Conservation (phyloP, 1,140 invertebrate species). For the Drosophila mojavensis region DNA sequence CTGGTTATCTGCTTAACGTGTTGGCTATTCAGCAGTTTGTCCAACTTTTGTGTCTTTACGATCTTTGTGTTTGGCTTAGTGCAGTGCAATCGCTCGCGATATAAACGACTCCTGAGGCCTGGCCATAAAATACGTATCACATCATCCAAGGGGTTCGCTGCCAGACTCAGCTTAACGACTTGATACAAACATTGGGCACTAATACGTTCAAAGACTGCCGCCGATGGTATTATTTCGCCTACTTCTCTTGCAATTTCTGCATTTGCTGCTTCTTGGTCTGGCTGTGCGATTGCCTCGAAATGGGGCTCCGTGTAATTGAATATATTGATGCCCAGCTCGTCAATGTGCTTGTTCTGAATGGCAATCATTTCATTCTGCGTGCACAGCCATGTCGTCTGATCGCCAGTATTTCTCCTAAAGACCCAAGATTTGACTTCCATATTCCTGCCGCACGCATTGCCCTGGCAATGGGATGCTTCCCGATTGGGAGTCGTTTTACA, state of each 20-base stretch:
- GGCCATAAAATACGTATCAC: neutral
- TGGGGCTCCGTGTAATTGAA: neutral
- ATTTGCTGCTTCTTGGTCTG: no score
- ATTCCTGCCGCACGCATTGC: neutral
- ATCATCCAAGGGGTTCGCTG: neutral
- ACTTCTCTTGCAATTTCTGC: no score
- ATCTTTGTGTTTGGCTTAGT: neutral
- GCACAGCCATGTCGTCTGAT: neutral
- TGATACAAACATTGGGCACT: neutral
- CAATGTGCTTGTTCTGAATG: neutral
- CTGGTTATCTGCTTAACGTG: neutral
- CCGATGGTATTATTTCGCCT: neutral
- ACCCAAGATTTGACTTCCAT: neutral
- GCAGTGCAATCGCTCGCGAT: neutral
- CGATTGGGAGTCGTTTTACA: neutral
- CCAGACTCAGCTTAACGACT: neutral
- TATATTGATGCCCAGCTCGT: neutral
- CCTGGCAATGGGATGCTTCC: neutral
- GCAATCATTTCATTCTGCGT: neutral
- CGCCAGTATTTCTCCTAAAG: neutral
- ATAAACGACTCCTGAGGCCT: neutral
- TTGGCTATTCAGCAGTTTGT: neutral
- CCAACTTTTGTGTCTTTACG: neutral
- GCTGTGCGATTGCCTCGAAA: neutral
- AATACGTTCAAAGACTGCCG: neutral